These are phyloP conservation scores for Acromyrmex echinatior DNA, from an alignment of 1,140 invertebrate genomes.

Conservation along the genomic window DNA sequence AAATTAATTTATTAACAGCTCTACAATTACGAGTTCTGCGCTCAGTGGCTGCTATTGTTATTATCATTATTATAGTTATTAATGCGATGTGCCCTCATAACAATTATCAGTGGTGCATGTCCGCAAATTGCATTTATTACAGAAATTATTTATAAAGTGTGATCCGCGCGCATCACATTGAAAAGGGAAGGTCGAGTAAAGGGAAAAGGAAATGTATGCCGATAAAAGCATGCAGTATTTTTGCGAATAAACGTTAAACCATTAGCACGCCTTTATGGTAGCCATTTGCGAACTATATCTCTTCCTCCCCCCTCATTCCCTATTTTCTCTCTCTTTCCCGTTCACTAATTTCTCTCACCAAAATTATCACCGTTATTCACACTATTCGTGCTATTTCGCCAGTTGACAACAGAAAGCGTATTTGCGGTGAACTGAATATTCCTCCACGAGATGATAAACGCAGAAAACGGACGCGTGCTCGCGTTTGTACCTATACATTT, in stretches of 20 bases:
- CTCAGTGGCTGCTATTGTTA: slow-evolving; percentile 30
- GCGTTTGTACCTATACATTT: background rate
- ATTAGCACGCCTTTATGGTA: slow-evolving; percentile 50
- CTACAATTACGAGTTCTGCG: background rate
- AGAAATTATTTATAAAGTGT: slow-evolving; percentile 45
- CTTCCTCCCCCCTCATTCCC: background rate
- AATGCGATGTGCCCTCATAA: slow-evolving; percentile 42
- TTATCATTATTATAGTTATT: slow-evolving; percentile 47
- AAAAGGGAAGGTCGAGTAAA: slow-evolving; percentile 1
- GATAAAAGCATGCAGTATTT: slow-evolving; percentile 47
- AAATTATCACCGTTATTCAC: slow-evolving; percentile 61
- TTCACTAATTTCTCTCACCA: slow-evolving; percentile 35
- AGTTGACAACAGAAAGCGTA: slow-evolving; percentile 54
- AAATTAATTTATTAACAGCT: slow-evolving; percentile 34
- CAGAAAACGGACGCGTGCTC: slow-evolving; percentile 33
- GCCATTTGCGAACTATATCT: slow-evolving; percentile 37
- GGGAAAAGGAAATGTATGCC: slow-evolving; percentile 36
- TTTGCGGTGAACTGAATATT: slow-evolving; percentile 50
- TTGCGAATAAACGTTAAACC: slow-evolving; percentile 55
- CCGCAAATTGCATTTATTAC: slow-evolving; percentile 54
- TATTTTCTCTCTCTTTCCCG: slow-evolving; percentile 24
- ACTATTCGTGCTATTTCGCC: slow-evolving; percentile 38
- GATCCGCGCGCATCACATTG: background rate
- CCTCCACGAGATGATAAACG: slow-evolving; percentile 37
- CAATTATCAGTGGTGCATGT: slow-evolving; percentile 49